These are phyloP conservation scores for Anthophora plumipes DNA, from an alignment of 2,888 invertebrate genomes.

Conservation along the genomic window DNA sequence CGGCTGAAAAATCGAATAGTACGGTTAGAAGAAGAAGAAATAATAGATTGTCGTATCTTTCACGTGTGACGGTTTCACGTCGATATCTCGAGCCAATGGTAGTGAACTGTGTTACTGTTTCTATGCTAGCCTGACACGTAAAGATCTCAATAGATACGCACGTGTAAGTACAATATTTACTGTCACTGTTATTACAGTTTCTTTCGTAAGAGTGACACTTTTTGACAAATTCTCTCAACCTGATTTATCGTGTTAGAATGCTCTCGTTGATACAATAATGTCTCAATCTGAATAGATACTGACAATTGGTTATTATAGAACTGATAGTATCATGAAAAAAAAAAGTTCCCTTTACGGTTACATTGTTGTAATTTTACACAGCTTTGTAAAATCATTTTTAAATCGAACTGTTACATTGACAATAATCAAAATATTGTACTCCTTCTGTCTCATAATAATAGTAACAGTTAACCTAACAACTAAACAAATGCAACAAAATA, in stretches of 20 bases:
- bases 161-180: slow-evolving; percentile 17
- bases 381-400: too few species aligned
- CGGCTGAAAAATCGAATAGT: slow-evolving; percentile 12
- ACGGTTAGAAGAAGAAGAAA: slow-evolving; percentile 36
- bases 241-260: background rate
- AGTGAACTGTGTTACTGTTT: slow-evolving; percentile 47
- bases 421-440: too few species aligned
- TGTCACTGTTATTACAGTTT: background rate
- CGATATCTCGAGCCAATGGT: slow-evolving; percentile 61
- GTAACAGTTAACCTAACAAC: too few species aligned
- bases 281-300: too few species aligned
- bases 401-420: too few species aligned
- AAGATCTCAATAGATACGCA: slow-evolving; percentile 43
- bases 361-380: too few species aligned
- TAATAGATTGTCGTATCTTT: slow-evolving; percentile 62
- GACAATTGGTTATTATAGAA: too few species aligned
- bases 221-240: background rate
- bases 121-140: slow-evolving; percentile 29
- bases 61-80: slow-evolving; percentile 58
- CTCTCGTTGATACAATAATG: background rate
- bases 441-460: too few species aligned
- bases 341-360: too few species aligned
- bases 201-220: background rate
- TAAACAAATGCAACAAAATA: too few species aligned
- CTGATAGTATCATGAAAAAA: too few species aligned